phyloP scores from a whole-genome alignment of 2,113 vertebrate species.

The Myiagra hebetior region DNA sequence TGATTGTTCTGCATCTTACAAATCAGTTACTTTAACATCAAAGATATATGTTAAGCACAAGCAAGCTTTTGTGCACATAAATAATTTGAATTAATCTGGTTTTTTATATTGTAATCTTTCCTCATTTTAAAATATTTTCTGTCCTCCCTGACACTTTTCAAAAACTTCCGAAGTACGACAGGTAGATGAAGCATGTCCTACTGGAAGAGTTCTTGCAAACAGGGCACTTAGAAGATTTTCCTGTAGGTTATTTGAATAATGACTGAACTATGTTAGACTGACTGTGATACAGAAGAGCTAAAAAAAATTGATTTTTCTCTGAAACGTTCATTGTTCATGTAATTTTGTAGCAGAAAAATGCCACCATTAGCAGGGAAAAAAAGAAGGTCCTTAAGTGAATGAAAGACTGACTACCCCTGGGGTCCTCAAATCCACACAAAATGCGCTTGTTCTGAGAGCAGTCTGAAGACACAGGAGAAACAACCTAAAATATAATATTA shows the following conservation, averaged over 20 bases:
- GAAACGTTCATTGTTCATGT: not conserved
- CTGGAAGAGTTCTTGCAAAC: not conserved
- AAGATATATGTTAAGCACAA: not conserved
- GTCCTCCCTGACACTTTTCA: not conserved
- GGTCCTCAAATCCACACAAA: not conserved
- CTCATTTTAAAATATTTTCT: not conserved
- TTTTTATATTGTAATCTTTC: not conserved
- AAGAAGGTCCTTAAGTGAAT: not conserved
- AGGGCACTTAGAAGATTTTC: not conserved
- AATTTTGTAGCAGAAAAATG: not conserved
- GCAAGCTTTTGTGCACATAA: not conserved
- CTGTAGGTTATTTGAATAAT: not conserved
- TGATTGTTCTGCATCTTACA: not conserved
- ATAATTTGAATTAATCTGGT: not conserved
- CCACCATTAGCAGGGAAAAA: not conserved
- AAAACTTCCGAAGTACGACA: not conserved
- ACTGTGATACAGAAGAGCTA: not conserved
- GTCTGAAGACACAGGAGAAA: not conserved
- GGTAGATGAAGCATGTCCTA: not conserved
- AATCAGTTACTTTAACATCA: not conserved
- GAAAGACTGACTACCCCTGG: not conserved
- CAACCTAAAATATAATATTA: not conserved
- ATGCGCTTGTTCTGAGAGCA: not conserved
- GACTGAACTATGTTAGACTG: not conserved
- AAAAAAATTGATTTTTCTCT: not conserved